These are phyloP conservation scores for Chrysemys picta DNA, from an alignment of 2,113 vertebrate species.

Conservation along the genomic window DNA sequence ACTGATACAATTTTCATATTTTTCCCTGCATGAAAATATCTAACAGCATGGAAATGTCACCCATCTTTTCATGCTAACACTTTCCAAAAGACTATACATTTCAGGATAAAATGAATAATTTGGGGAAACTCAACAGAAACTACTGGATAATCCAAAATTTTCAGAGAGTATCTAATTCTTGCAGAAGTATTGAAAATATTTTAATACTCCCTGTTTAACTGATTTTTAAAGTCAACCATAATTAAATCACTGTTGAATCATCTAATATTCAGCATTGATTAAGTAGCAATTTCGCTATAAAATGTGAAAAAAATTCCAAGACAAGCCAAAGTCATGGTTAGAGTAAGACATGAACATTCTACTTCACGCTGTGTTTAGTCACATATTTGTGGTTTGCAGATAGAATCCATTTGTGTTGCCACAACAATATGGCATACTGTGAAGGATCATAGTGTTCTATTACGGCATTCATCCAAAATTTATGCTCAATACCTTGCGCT, in stretches of 20 bases:
- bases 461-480: neutral
- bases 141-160: conserved; percentile 43
- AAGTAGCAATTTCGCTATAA: conserved; percentile 53
- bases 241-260: conserved; percentile 56
- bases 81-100: neutral
- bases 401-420: conserved; percentile 20
- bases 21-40: neutral
- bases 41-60: neutral
- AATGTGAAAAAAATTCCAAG: conserved; percentile 43
- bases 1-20: neutral
- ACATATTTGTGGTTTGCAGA: neutral
- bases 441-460: neutral
- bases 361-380: conserved; percentile 28
- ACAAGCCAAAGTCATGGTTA: conserved; percentile 40
- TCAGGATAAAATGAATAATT: neutral
- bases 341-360: neutral
- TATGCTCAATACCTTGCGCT: neutral
- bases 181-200: conserved; percentile 61
- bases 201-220: conserved; percentile 46
- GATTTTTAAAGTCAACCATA: conserved; percentile 53
- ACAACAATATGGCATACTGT: neutral
- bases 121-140: neutral
- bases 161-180: conserved; percentile 48
- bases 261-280: conserved; percentile 52
- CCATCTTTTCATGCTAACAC: neutral